A percentile compares a stretch with the other conserved stretches of the same genome.
These are phyloP conservation scores for Tiliacea aurago DNA, from an alignment of 2,888 invertebrate genomes.

Conservation along the genomic window DNA sequence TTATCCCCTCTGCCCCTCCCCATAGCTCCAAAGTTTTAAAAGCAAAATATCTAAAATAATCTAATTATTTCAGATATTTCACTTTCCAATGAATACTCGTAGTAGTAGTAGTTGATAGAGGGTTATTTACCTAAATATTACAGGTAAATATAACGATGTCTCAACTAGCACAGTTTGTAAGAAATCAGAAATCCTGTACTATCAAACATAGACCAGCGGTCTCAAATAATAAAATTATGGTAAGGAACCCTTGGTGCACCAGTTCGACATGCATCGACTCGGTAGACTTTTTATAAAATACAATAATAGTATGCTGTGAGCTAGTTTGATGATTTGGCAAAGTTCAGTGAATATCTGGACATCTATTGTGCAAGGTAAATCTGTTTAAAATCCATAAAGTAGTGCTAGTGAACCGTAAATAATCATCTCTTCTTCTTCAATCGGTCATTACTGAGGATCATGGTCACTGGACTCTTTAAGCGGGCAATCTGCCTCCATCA, in stretches of 20 bases:
- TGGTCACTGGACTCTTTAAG: too few relatives aligned
- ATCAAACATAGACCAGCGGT: not conserved
- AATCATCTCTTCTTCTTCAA: too few relatives aligned
- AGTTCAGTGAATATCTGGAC: not conserved
- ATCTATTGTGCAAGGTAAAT: too few relatives aligned
- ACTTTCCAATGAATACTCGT: not conserved
- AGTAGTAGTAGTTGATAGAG: not conserved
- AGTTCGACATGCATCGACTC: too few relatives aligned
- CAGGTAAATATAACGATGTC: not conserved
- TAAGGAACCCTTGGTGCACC: conserved; percentile 5
- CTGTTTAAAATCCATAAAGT: not conserved
- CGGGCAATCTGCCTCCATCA: too few relatives aligned
- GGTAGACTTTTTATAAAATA: not conserved
- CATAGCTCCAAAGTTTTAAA: not conserved
- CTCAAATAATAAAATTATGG: not conserved
- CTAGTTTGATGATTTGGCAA: not conserved
- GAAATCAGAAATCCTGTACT: not conserved
- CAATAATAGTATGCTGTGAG: not conserved
- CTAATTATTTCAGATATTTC: not conserved
- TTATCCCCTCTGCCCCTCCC: not conserved
- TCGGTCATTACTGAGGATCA: too few relatives aligned
- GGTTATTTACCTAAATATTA: not conserved
- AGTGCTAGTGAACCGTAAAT: not conserved
- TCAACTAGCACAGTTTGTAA: too few relatives aligned
- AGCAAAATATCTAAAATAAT: not conserved